These are phyloP conservation scores for Sarcophaga subvicina DNA, from an alignment of 2,888 invertebrate species.

Conservation along the genomic window DNA sequence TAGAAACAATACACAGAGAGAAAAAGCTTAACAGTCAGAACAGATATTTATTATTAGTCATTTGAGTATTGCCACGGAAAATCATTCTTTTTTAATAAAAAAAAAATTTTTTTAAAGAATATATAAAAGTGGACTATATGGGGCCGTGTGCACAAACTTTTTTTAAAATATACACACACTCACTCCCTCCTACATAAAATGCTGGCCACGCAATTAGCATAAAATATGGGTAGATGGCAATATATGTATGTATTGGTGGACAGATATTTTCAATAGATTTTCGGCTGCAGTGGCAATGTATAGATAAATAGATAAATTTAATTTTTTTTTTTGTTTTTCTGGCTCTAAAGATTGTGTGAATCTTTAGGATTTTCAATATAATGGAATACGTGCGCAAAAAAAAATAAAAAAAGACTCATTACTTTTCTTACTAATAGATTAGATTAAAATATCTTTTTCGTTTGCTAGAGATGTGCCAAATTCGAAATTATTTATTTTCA, in stretches of 20 bases:
- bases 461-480: slow-evolving; percentile 47
- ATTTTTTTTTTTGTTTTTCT: too few species aligned
- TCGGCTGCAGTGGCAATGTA: slow-evolving; percentile 1
- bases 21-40: not conserved
- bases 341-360: not conserved
- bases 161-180: slow-evolving; percentile 20
- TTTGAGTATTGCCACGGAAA: not conserved
- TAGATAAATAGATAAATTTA: not conserved
- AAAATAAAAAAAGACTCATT: slow-evolving; percentile 31
- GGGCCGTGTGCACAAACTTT: slow-evolving; percentile 71
- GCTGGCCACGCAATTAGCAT: slow-evolving; percentile 54
- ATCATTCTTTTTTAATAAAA: not conserved
- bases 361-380: slow-evolving; percentile 29
- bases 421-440: slow-evolving; percentile 37
- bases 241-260: slow-evolving; percentile 1
- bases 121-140: slow-evolving; percentile 4
- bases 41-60: not conserved
- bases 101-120: slow-evolving; percentile 13
- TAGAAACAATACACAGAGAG: not conserved
- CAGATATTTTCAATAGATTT: not conserved
- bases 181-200: slow-evolving; percentile 65
- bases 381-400: slow-evolving; percentile 69
- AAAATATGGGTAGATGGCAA: slow-evolving; percentile 61
- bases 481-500: slow-evolving; percentile 20
- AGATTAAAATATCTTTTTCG: slow-evolving; percentile 36